Evolutionary conservation across 2,113 vertebrate species (phyloP).

Genomic region (Bubo scandiacus): DNA sequence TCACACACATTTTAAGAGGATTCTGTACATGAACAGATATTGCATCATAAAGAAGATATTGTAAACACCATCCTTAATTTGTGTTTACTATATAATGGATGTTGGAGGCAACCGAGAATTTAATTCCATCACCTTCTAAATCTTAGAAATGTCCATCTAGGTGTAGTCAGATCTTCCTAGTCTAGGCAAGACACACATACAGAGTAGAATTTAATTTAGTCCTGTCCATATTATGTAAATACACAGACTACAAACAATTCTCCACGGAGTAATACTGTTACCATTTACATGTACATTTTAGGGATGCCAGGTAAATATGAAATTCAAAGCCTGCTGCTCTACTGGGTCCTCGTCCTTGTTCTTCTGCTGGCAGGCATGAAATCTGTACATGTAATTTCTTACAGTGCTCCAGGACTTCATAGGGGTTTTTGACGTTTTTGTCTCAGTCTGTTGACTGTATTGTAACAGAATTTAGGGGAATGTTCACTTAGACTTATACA

Average conservation of each 20-base stretch:
- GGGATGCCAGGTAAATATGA: background rate
- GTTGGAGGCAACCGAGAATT: background rate
- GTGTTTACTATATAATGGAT: fast-evolving
- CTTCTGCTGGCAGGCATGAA: background rate
- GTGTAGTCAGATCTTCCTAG: background rate
- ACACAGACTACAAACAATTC: background rate
- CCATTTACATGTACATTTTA: background rate
- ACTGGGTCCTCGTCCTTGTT: background rate
- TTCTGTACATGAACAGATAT: background rate
- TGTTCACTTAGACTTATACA: background rate
- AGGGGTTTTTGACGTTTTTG: background rate
- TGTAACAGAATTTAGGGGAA: background rate
- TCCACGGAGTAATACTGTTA: background rate
- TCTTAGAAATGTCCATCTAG: background rate
- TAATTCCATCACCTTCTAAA: background rate
- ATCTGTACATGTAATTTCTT: background rate
- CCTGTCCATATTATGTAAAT: background rate
- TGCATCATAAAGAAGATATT: background rate
- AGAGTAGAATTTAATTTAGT: background rate
- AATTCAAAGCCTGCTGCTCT: background rate
- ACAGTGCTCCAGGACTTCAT: background rate
- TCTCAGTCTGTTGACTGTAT: background rate
- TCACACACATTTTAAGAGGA: background rate
- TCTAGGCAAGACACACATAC: background rate
- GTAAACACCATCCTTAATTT: background rate